A percentile compares a stretch with the other conserved stretches of the same genome.
Evolutionary conservation across 2,888 invertebrate species (phyloP).

Genomic region (Chymomyza procnemis): DNA sequence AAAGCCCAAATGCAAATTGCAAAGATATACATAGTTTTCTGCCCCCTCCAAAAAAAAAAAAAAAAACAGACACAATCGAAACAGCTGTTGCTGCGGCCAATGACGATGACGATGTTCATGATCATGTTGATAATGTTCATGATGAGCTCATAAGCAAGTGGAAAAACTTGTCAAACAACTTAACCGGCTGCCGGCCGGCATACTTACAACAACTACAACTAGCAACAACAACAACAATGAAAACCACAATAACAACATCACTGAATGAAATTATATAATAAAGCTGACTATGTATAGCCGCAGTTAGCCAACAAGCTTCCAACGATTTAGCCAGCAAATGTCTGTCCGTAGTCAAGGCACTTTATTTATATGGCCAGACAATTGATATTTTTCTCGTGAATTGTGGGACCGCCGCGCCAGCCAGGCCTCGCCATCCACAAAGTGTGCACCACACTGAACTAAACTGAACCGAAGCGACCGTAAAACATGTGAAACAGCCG

Average conservation of each 20-base stretch:
- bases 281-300: constrained; percentile 10
- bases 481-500: constrained; percentile 40
- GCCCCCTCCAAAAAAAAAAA: too few species aligned
- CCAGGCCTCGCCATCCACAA: constrained; percentile 2
- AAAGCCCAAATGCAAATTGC: constrained; percentile 36
- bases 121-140: neutral
- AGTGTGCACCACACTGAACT: neutral
- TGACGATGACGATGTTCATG: neutral
- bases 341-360: neutral
- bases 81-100: too few species aligned
- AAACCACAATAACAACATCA: constrained; percentile 9
- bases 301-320: neutral
- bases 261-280: constrained; percentile 66
- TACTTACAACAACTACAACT: constrained; percentile 39
- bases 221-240: constrained; percentile 2
- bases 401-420: constrained; percentile 6
- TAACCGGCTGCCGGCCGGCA: constrained; percentile 68
- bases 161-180: constrained; percentile 67
- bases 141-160: constrained; percentile 33
- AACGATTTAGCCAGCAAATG: constrained; percentile 8
- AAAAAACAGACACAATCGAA: constrained; percentile 1
- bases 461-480: constrained; percentile 18
- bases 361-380: constrained; percentile 9
- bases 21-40: constrained; percentile 8
- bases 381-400: constrained; percentile 27